Percentiles rank a stretch among this genome's conserved stretches.
These are phyloP conservation scores for Setophaga coronata DNA, from an alignment of 2,113 vertebrate genomes.

Conservation along the genomic window DNA sequence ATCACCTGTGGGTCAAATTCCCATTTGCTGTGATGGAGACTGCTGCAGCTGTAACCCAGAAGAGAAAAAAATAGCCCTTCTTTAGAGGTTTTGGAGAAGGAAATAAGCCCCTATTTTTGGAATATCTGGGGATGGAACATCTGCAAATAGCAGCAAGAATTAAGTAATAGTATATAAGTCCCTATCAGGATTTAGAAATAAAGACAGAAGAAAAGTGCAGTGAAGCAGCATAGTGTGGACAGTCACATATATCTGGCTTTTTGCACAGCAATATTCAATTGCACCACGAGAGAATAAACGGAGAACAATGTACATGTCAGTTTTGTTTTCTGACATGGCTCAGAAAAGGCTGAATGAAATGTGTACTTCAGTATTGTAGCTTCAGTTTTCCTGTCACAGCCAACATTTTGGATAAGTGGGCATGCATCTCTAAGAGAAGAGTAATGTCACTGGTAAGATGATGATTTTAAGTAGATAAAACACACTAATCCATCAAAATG, in stretches of 20 bases:
- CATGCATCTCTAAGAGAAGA: not conserved
- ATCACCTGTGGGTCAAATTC: not conserved
- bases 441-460: not conserved
- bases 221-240: not conserved
- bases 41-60: slow-evolving; percentile 11
- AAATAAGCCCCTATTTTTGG: not conserved
- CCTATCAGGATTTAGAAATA: not conserved
- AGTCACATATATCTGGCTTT: not conserved
- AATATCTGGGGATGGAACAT: not conserved
- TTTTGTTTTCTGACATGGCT: not conserved
- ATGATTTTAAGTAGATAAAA: not conserved
- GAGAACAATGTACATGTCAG: not conserved
- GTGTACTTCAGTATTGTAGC: not conserved
- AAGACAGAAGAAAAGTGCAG: not conserved
- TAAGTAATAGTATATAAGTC: not conserved
- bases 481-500: not conserved
- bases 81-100: not conserved
- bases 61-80: not conserved
- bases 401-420: not conserved
- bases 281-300: not conserved
- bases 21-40: not conserved
- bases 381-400: slow-evolving; percentile 33
- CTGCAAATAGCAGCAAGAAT: not conserved
- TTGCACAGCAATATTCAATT: not conserved
- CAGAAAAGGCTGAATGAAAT: slow-evolving; percentile 12